Conservation (phyloP, 1,140 invertebrate genomes). For the Melitaea cinxia region DNA sequence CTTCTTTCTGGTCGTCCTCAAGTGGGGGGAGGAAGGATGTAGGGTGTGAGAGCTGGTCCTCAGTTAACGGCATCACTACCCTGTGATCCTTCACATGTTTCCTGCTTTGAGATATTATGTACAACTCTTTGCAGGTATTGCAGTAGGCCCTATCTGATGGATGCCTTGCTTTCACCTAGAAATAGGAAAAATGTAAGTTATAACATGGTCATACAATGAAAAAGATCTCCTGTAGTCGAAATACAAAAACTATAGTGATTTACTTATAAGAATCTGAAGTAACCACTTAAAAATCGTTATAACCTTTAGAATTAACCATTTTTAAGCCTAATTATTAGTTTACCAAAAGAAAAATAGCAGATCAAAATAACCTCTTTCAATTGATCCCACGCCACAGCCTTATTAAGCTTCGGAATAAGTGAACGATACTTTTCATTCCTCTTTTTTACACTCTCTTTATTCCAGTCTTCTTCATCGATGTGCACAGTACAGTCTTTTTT, state of each 20-base stretch:
- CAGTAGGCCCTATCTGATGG: conserved; percentile 83
- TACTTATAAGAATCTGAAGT: no score
- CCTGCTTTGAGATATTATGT: conserved; percentile 67
- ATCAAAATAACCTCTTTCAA: conserved; percentile 71
- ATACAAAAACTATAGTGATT: not conserved
- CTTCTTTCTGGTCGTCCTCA: conserved; percentile 67
- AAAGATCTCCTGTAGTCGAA: no score
- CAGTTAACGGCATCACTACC: conserved; percentile 56
- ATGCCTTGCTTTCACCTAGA: conserved; percentile 68
- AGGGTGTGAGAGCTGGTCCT: conserved; percentile 59
- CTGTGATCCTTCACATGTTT: conserved; percentile 68
- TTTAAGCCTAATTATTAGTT: no score
- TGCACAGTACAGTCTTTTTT: conserved; percentile 90
- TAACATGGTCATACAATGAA: not conserved
- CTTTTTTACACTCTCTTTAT: conserved; percentile 71
- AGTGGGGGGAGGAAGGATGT: conserved; percentile 62
- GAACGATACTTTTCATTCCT: conserved; percentile 78
- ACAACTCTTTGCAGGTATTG: conserved; percentile 84
- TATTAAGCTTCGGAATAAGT: conserved; percentile 77
- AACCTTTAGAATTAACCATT: no score
- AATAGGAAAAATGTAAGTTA: no score
- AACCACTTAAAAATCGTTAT: no score
- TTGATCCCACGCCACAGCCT: conserved; percentile 79
- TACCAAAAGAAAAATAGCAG: not conserved
- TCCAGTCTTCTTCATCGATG: conserved; percentile 81